These are phyloP conservation scores for Calosoma granatense DNA, from an alignment of 1,140 invertebrate species.

Conservation along the genomic window DNA sequence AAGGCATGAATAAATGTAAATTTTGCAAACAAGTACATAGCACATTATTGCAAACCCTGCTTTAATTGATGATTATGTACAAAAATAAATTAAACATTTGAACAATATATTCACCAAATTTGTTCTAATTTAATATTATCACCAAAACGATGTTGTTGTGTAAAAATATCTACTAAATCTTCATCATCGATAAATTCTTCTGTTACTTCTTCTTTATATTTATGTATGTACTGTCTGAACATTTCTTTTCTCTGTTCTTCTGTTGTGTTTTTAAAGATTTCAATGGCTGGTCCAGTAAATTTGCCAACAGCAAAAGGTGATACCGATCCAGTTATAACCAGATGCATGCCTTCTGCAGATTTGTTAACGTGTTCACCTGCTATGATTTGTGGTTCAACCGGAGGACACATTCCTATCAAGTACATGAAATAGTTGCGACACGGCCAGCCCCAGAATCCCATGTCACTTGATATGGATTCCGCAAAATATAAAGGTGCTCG, in stretches of 20 bases:
- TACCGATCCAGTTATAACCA: constrained; percentile 29
- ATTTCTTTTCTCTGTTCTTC: background rate
- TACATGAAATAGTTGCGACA: constrained; percentile 54
- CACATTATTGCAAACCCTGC: too few relatives aligned
- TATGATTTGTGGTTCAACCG: constrained; percentile 26
- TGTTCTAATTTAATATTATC: background rate
- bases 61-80: too few relatives aligned
- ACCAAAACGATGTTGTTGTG: background rate
- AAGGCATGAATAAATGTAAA: too few relatives aligned
- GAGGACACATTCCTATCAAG: constrained; percentile 45
- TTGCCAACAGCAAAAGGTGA: constrained; percentile 27
- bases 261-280: constrained; percentile 12
- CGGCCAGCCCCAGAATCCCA: constrained; percentile 62
- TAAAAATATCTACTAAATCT: background rate
- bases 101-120: too few relatives aligned
- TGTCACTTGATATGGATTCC: constrained; percentile 55
- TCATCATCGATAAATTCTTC: background rate
- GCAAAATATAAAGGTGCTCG: constrained; percentile 58
- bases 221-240: background rate
- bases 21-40: too few relatives aligned
- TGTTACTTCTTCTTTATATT: background rate
- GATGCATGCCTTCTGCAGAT: constrained; percentile 22
- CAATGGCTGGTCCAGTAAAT: constrained; percentile 23
- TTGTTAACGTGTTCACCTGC: constrained; percentile 26
- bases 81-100: too few relatives aligned